Evolutionary conservation across 2,888 invertebrate genomes (phyloP).

Genomic region (Epistrophe grossulariae): DNA sequence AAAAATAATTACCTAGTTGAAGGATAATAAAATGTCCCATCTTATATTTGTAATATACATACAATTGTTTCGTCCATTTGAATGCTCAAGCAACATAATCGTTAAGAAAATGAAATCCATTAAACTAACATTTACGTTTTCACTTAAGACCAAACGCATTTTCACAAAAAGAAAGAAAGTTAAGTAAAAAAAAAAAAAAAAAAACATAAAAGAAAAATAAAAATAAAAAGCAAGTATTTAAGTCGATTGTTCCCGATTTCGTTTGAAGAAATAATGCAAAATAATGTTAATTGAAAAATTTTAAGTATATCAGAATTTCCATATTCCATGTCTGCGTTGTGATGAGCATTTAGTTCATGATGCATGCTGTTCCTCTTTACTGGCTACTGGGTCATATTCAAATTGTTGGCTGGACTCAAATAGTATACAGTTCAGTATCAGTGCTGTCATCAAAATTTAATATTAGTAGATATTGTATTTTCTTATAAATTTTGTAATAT

Average conservation of each 20-base stretch:
- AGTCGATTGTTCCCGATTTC: constrained; percentile 50
- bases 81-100: constrained; percentile 4
- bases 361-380: constrained; percentile 7
- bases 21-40: constrained; percentile 27
- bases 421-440: not conserved
- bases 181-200: not conserved
- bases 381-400: constrained; percentile 52
- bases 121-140: constrained; percentile 16
- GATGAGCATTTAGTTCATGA: constrained; percentile 51
- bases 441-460: not conserved
- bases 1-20: constrained; percentile 8
- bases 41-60: constrained; percentile 13
- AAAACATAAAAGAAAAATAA: not conserved
- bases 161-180: constrained; percentile 19
- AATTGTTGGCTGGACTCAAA: not conserved
- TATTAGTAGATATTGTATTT: too few species aligned
- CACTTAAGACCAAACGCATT: constrained; percentile 22
- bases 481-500: too few species aligned
- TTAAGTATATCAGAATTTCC: constrained; percentile 13
- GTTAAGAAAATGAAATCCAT: constrained; percentile 21
- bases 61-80: not conserved
- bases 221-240: not conserved
- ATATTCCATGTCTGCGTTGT: constrained; percentile 40
- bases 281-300: constrained; percentile 43
- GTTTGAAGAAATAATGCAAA: constrained; percentile 17